Base-by-base conservation (phyloP, 2,888 invertebrate genomes). In the Druceiella hillmani region DNA sequence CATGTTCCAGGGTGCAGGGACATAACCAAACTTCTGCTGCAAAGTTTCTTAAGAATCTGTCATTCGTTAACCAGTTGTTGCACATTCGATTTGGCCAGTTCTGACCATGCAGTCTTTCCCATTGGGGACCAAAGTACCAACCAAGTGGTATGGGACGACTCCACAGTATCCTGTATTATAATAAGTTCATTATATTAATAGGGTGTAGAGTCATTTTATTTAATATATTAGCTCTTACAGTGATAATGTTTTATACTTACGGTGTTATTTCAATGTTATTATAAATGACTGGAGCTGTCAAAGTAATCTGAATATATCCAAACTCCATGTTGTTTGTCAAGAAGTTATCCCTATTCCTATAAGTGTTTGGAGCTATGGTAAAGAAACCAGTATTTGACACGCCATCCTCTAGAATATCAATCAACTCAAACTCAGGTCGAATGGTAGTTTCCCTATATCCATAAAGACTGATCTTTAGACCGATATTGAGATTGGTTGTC, bases 111-210 rank as follows among this genome's bases (percentile, higher is more conserved):
- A 78, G 59, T 11, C 80, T 69, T 56, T 87, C 83, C 94, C 94
- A 95, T 60, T 93, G 92, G 0, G 85, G 81, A 0, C 78, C 79
- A 57, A 93, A 92, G 59, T 94, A 95, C 94, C 94, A 95, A 1
- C 77, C 91, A 7, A 95, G 66, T 2, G 95, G 94, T 46, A 95
- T 86, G 0, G 94, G 92, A 40, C 83, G 78, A 55, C 91, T 91
- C 94, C 94, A 95, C 7, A 95, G 70, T 1, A 86, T 74, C 1
- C 78, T 79, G 55, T 24, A 48, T 53, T 40, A 26, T 12, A n/a
- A 13, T 3, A n/a, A 9, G 7, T 35, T 9, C 9, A 11, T 26
- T 6, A 10, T 12, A 3, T 24, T 30, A 13, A 7, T 26, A 16
- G 16, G 9, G 15, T 7, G 17, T 11, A 28, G 24, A 16, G 14